Conservation (phyloP, 1,140 invertebrate species). For the Trichonephila inaurata region DNA sequence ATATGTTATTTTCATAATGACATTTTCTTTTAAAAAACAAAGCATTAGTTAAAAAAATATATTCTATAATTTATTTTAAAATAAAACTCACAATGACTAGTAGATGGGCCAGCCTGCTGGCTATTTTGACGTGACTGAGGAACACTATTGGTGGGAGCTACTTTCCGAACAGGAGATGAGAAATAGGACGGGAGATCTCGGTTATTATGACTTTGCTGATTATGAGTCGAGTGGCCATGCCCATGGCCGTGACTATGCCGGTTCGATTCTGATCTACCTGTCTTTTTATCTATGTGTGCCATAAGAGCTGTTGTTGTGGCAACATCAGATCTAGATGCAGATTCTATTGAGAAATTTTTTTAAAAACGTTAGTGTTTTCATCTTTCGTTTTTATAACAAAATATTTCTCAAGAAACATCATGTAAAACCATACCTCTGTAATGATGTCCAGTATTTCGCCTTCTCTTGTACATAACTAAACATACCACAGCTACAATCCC, state of each 20-base stretch:
- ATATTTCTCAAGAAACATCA: neutral
- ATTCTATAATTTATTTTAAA: too few relatives aligned
- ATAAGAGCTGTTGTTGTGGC: constrained; percentile 76
- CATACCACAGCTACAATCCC: constrained; percentile 78
- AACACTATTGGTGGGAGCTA: constrained; percentile 72
- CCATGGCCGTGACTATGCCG: constrained; percentile 67
- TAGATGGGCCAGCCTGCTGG: constrained; percentile 70
- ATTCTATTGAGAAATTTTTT: neutral
- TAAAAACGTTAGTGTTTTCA: neutral
- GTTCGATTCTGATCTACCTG: constrained; percentile 57
- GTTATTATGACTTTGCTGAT: constrained; percentile 65
- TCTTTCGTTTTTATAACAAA: neutral
- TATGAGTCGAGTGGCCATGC: constrained; percentile 60
- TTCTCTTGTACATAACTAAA: constrained; percentile 77
- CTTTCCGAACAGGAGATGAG: constrained; percentile 77
- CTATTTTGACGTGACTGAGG: constrained; percentile 66
- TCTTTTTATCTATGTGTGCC: constrained; percentile 77
- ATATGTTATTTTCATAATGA: too few relatives aligned
- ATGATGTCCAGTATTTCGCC: constrained; percentile 76
- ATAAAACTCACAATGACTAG: constrained; percentile 75
- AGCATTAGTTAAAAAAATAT: too few relatives aligned
- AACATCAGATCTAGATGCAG: constrained; percentile 67
- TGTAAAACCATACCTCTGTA: constrained; percentile 70
- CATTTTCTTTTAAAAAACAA: too few relatives aligned
- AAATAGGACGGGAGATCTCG: constrained; percentile 77